Evolutionary conservation across 2,888 invertebrate genomes (phyloP).

Genomic region (Noctua janthe): DNA sequence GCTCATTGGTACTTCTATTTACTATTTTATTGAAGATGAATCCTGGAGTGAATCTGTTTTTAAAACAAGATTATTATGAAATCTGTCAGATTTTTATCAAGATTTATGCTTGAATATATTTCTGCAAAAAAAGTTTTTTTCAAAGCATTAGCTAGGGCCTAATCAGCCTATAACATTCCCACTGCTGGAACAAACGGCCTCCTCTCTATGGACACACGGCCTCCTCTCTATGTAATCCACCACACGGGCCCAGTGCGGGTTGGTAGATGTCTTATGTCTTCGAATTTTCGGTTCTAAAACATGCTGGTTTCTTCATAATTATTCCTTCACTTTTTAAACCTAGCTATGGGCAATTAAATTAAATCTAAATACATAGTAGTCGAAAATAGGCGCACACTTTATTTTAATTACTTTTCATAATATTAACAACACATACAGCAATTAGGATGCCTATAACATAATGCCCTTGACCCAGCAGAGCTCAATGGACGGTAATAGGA

Average conservation of each 20-base stretch:
- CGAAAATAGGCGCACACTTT: background rate
- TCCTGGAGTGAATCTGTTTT: background rate
- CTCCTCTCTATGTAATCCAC: too few relatives aligned
- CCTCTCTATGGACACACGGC: background rate
- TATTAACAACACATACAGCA: background rate
- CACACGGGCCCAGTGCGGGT: background rate
- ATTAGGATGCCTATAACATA: conserved; percentile 2
- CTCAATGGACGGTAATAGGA: conserved; percentile 20
- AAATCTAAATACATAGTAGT: background rate
- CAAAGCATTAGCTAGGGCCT: too few relatives aligned
- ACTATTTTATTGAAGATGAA: conserved; percentile 24
- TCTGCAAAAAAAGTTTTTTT: too few relatives aligned
- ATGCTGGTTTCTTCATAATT: background rate
- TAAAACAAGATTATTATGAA: background rate
- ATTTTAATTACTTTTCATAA: background rate
- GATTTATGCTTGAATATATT: background rate
- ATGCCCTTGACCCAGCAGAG: conserved; percentile 34
- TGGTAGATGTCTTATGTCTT: background rate
- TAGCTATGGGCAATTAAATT: background rate
- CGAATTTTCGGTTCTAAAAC: background rate
- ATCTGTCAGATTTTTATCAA: background rate
- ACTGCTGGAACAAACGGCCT: background rate
- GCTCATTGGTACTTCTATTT: conserved; percentile 51
- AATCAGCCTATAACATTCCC: background rate
- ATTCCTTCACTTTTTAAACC: background rate